phyloP scores from a whole-genome alignment of 2,888 invertebrate species.

The Cantharis flavilabris region DNA sequence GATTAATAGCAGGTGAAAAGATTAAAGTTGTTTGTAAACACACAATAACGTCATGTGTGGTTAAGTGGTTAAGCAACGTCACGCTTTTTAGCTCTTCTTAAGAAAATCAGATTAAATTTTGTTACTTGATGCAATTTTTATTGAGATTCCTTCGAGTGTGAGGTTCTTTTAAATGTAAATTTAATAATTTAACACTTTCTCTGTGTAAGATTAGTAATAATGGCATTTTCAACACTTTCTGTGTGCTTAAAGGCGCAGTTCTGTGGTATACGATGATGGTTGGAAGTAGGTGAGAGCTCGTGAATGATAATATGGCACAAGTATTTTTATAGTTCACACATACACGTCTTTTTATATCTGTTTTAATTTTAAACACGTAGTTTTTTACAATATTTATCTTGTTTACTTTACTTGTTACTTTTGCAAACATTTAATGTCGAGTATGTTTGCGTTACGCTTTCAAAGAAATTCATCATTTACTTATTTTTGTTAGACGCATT shows the following conservation, averaged over 20 bases:
- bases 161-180: background rate
- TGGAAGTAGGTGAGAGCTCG: conserved; percentile 45
- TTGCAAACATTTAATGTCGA: conserved; percentile 28
- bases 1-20: conserved; percentile 32
- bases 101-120: background rate
- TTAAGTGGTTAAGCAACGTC: conserved; percentile 14
- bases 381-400: conserved; percentile 53
- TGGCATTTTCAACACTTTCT: background rate
- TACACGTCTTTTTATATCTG: conserved; percentile 49
- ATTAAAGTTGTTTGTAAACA: conserved; percentile 23
- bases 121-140: background rate
- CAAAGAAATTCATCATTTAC: conserved; percentile 21
- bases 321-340: conserved; percentile 49
- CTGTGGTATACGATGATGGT: conserved; percentile 6
- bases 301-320: conserved; percentile 53
- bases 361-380: conserved; percentile 49
- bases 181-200: background rate
- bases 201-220: background rate
- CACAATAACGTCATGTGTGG: conserved; percentile 27
- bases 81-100: background rate
- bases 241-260: conserved; percentile 7
- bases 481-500: conserved; percentile 4
- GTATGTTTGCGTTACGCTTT: conserved; percentile 23
- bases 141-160: background rate
- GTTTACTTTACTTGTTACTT: conserved; percentile 42